Evolutionary conservation across 2,113 vertebrate species (phyloP), one percentile per base, ranked within the genome.

Genomic region (Lagenorhynchus albirostris): DNA sequence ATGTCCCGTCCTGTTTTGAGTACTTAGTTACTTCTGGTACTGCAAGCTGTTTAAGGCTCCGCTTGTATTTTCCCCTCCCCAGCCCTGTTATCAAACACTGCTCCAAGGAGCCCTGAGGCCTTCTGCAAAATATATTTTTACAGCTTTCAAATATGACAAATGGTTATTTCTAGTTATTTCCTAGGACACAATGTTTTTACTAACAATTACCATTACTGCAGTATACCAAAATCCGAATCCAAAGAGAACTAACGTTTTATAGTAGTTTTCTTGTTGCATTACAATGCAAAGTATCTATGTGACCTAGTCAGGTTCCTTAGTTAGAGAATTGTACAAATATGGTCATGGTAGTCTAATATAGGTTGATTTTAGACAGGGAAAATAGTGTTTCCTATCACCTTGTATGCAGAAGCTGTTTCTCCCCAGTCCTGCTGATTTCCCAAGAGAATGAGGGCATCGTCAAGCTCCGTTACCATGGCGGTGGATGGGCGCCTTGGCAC

Each of bases 401-500:
- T 60, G 1, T 13, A 4, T 17, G 15, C 68, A 58, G 68, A 44
- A 76, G 4, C 55, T 38, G 1, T 67, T 63, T 53, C 17, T 73
- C 26, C 71, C 62, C 25, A 6, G 0, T 41, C 31, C n/a, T 14
- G 8, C 79, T 85, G 38, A 14, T 1, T 53, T 41, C 41, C 23
- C 11, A 2, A 60, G 58, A 76, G 36, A 23, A 29, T 6, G 8
- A 10, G 17, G 6, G 3, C 6, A 41, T 29, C 25, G 2, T 21
- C 8, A 6, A 67, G 70, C 38, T 38, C 63, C 6, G 0, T 53
- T n/a, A 14, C 31, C 20, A 0, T n/a, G 25, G 23, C 23, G 9
- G 1, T 0, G 0, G 2, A 1, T 0, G 4, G 77, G 26, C 1
- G 33, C 53, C n/a, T 25, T 14, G 47, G 47, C 9, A 31, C 1